Conservation (phyloP, 2,888 invertebrate species). For the Stenichneumon culpator region DNA sequence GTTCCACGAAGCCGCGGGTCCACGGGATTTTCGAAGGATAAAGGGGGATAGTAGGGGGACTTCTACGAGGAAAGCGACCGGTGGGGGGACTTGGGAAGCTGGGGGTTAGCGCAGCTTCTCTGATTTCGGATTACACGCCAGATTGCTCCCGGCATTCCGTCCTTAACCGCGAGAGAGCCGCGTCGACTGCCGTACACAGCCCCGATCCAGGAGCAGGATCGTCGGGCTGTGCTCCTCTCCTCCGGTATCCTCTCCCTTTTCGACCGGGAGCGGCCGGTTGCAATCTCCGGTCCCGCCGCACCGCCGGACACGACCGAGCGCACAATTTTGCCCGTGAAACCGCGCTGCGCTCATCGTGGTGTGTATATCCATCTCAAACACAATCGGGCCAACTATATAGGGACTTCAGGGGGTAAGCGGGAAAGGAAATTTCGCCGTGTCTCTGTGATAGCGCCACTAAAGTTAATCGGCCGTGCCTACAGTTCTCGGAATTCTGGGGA, state of each 20-base stretch:
- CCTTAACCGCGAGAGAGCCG: slow-evolving; percentile 65
- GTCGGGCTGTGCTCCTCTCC: neutral
- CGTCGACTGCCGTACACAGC: slow-evolving; percentile 57
- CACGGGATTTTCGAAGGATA: slow-evolving; percentile 46
- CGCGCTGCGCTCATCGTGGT: slow-evolving; percentile 32
- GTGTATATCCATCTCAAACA: slow-evolving; percentile 5
- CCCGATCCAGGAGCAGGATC: neutral
- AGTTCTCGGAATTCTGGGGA: slow-evolving; percentile 50
- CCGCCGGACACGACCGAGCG: slow-evolving; percentile 64
- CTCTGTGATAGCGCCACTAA: slow-evolving; percentile 12
- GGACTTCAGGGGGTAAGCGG: neutral
- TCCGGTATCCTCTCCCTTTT: slow-evolving; percentile 16
- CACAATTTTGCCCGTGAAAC: slow-evolving; percentile 62
- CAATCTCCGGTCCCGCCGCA: slow-evolving; percentile 61
- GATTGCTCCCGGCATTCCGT: slow-evolving; percentile 72
- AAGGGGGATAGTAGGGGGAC: slow-evolving; percentile 15
- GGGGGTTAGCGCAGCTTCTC: slow-evolving; percentile 65
- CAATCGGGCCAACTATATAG: neutral
- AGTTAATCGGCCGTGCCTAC: slow-evolving; percentile 45
- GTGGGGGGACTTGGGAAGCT: slow-evolving; percentile 37
- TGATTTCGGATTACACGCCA: slow-evolving; percentile 70
- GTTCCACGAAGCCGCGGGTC: slow-evolving; percentile 48
- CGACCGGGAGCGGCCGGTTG: slow-evolving; percentile 44
- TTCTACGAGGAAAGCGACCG: slow-evolving; percentile 16
- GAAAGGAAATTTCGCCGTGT: neutral